These are phyloP conservation scores for Erebia ligea DNA, from an alignment of 2,888 invertebrate genomes.

Conservation along the genomic window DNA sequence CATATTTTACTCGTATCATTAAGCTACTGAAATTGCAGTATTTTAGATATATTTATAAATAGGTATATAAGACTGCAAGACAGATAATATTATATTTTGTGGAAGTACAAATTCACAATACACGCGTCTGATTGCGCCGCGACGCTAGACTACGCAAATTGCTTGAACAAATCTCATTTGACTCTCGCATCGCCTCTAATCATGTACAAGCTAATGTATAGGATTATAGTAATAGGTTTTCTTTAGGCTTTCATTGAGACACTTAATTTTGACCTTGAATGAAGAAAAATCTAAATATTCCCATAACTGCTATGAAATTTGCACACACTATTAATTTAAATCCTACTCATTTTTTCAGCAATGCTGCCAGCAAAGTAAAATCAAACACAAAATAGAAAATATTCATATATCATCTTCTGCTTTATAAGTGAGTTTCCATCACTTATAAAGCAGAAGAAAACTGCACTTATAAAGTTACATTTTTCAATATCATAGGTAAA, in stretches of 20 bases:
- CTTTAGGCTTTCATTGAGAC: neutral
- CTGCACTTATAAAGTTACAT: too few species aligned
- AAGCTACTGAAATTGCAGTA: neutral
- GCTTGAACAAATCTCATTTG: slow-evolving; percentile 60
- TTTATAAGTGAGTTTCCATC: too few species aligned
- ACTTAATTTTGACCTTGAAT: neutral
- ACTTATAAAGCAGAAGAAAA: too few species aligned
- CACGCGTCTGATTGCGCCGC: slow-evolving; percentile 70
- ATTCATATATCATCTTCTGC: too few species aligned
- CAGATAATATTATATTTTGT: neutral
- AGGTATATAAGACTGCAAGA: too few species aligned
- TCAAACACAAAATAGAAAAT: too few species aligned
- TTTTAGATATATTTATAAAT: neutral
- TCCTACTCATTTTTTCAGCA: too few species aligned
- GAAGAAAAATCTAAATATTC: neutral
- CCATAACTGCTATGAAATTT: too few species aligned
- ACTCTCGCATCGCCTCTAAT: slow-evolving; percentile 53
- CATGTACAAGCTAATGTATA: slow-evolving; percentile 42
- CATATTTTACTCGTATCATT: too few species aligned
- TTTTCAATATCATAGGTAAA: too few species aligned
- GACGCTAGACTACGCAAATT: slow-evolving; percentile 55
- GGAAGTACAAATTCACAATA: slow-evolving; percentile 52
- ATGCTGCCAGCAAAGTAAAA: too few species aligned
- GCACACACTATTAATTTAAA: too few species aligned
- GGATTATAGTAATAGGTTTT: slow-evolving; percentile 3